phyloP scores from a whole-genome alignment of 1,140 invertebrate species.

The Batillaria attramentaria region DNA sequence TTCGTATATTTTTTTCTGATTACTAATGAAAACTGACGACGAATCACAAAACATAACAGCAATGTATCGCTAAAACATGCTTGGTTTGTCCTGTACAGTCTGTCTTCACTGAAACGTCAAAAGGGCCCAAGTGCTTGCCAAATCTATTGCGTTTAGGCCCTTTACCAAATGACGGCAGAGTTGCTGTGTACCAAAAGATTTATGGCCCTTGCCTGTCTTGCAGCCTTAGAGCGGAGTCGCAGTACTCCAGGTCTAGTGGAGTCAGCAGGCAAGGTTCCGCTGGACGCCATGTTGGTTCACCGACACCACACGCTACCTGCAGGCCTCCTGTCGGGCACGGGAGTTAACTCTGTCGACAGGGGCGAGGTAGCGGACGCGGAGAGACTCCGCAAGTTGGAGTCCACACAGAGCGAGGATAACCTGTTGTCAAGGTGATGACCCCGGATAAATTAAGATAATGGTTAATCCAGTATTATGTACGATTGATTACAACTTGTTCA shows the following conservation, averaged over 20 bases:
- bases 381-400: conserved; percentile 21
- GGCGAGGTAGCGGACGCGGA: conserved; percentile 31
- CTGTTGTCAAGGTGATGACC: conserved; percentile 39
- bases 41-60: too few species aligned
- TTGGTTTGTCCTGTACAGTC: too few species aligned
- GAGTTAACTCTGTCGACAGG: conserved; percentile 11
- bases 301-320: conserved; percentile 72
- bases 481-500: too few species aligned
- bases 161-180: not conserved
- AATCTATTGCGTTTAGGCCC: not conserved
- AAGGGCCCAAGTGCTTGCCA: too few species aligned
- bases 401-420: conserved; percentile 50
- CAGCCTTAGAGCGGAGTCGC: conserved; percentile 94
- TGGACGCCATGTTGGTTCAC: conserved; percentile 84
- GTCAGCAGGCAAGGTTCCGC: conserved; percentile 86
- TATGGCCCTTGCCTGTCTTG: not conserved
- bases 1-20: too few species aligned
- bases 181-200: not conserved
- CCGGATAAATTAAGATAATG: too few species aligned
- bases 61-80: too few species aligned
- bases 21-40: too few species aligned
- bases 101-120: too few species aligned
- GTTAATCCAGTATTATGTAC: too few species aligned
- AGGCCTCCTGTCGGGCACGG: conserved; percentile 72
- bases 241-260: conserved; percentile 96